Conservation (phyloP, 2,888 invertebrate genomes). For the Scaptomyza flava region DNA sequence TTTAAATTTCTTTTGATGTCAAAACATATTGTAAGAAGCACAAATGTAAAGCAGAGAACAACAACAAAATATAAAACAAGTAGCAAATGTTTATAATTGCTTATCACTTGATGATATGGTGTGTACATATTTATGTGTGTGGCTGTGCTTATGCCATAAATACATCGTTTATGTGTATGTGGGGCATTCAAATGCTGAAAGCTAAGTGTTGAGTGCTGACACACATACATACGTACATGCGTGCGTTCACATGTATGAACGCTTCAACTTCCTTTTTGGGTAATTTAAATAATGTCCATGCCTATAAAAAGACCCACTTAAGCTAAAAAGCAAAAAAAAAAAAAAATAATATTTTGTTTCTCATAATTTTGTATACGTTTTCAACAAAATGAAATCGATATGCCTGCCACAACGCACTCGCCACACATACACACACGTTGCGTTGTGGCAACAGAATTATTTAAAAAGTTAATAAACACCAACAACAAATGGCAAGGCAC, state of each 20-base stretch:
- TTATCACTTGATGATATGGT: conserved; percentile 54
- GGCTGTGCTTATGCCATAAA: not conserved
- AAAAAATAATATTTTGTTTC: conserved; percentile 9
- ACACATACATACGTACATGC: conserved; percentile 9
- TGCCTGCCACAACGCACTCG: conserved; percentile 13
- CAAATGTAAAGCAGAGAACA: not conserved
- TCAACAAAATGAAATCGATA: conserved; percentile 68
- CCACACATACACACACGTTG: conserved; percentile 11
- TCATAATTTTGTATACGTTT: conserved; percentile 40
- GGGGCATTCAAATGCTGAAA: conserved; percentile 33
- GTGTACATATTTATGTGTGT: not conserved
- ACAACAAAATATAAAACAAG: conserved; percentile 24
- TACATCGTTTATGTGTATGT: conserved; percentile 8
- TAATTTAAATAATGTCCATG: conserved; percentile 50
- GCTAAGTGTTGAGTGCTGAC: conserved; percentile 22
- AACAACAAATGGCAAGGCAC: conserved; percentile 8
- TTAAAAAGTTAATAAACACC: conserved; percentile 54
- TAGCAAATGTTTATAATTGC: conserved; percentile 68
- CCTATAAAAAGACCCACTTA: conserved; percentile 33
- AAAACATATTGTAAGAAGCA: conserved; percentile 36
- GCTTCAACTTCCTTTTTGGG: conserved; percentile 45
- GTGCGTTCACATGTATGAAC: not conserved
- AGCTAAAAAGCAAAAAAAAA: conserved; percentile 13
- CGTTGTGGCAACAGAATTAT: conserved; percentile 45
- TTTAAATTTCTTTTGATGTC: conserved; percentile 70